Percentiles rank a stretch among this genome's conserved stretches.
Conservation (phyloP, 2,113 vertebrate species). For the Columba livia region DNA sequence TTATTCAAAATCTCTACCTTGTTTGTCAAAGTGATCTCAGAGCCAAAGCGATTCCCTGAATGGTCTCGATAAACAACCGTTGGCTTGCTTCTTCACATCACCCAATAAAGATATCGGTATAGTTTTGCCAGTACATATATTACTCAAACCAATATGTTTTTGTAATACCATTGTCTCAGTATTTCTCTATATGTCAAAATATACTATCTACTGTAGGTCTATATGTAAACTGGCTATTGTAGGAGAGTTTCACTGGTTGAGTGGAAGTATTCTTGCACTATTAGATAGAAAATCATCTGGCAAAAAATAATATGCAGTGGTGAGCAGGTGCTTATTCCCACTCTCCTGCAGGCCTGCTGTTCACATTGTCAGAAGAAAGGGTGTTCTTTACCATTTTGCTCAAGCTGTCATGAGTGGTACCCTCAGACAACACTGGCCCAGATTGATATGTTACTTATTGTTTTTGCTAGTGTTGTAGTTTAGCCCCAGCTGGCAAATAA, state of each 20-base stretch:
- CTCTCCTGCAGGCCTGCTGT: neutral
- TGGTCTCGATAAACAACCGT: neutral
- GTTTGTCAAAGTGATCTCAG: neutral
- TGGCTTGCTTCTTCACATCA: neutral
- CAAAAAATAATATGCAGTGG: neutral
- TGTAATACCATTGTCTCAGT: neutral
- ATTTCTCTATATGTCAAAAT: neutral
- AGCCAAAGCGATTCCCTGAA: neutral
- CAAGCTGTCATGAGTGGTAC: neutral
- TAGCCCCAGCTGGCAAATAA: too few species aligned
- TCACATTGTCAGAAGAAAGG: neutral
- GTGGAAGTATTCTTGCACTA: neutral
- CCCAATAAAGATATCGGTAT: neutral
- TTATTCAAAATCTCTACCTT: neutral
- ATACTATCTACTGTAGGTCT: neutral
- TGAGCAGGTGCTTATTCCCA: neutral
- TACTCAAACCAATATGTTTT: neutral
- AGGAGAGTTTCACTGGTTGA: neutral
- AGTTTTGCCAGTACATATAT: neutral
- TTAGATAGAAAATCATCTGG: neutral
- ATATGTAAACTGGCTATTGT: neutral
- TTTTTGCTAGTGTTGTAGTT: neutral
- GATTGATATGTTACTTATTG: fast-evolving
- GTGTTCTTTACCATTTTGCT: neutral
- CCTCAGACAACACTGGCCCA: neutral